Conservation (phyloP, 2,797 vertebrate species). For the Erethizon dorsatum region DNA sequence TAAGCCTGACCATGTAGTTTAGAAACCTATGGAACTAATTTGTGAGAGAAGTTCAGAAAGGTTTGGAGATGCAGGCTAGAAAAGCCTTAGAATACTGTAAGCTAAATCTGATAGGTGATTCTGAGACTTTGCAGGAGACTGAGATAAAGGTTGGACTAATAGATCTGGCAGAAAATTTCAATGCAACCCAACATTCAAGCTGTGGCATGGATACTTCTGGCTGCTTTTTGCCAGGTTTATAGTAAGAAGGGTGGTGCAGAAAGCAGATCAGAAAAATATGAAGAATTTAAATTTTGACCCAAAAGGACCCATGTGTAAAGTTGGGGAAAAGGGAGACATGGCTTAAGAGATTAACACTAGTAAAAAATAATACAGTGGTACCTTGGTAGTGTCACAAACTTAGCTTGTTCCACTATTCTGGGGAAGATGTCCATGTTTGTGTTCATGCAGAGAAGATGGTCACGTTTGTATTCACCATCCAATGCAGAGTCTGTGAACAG, state of each 20-base stretch:
- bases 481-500: background rate
- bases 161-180: background rate
- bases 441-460: background rate
- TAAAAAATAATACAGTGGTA: background rate
- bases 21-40: background rate
- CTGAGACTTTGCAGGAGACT: background rate
- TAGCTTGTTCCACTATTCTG: background rate
- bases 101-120: background rate
- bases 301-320: background rate
- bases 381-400: background rate
- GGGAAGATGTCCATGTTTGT: background rate
- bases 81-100: too few species aligned
- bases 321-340: background rate
- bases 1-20: background rate
- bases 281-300: background rate
- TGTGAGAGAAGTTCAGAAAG: background rate
- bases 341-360: background rate
- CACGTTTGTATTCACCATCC: background rate
- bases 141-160: background rate
- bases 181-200: background rate
- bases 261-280: background rate
- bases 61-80: too few species aligned
- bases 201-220: background rate
- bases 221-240: background rate
- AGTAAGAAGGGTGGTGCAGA: background rate